phyloP scores from a whole-genome alignment of 2,797 vertebrate species.

The Anisognathus igniventris region DNA sequence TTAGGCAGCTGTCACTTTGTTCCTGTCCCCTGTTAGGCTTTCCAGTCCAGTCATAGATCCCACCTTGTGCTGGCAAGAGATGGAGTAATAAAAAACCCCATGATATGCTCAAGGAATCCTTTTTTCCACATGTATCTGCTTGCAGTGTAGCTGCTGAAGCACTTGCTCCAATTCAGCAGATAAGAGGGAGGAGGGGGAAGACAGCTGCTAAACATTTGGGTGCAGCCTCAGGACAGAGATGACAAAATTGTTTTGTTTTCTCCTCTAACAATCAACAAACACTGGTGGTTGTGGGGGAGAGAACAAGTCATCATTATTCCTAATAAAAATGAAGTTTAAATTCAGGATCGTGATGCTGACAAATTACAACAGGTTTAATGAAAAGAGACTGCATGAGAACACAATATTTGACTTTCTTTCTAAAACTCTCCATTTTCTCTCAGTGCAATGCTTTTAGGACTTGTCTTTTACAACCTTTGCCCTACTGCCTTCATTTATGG shows the following conservation, averaged over 20 bases:
- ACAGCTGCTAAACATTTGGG: background rate
- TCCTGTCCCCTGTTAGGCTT: background rate
- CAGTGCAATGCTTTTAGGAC: background rate
- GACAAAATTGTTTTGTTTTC: background rate
- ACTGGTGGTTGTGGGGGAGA: accelerated
- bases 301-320: background rate
- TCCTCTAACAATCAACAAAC: background rate
- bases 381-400: background rate
- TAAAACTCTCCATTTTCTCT: background rate
- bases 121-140: background rate
- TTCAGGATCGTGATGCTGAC: background rate
- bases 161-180: background rate
- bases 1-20: background rate
- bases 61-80: background rate
- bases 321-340: background rate
- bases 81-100: background rate
- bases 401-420: background rate
- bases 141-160: background rate
- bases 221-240: background rate
- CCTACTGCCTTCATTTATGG: background rate
- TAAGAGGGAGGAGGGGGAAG: background rate
- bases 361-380: background rate
- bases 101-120: background rate
- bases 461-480: background rate
- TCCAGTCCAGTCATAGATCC: background rate